phyloP scores from a whole-genome alignment of 2,888 invertebrate species.

The Ochropleura plecta region DNA sequence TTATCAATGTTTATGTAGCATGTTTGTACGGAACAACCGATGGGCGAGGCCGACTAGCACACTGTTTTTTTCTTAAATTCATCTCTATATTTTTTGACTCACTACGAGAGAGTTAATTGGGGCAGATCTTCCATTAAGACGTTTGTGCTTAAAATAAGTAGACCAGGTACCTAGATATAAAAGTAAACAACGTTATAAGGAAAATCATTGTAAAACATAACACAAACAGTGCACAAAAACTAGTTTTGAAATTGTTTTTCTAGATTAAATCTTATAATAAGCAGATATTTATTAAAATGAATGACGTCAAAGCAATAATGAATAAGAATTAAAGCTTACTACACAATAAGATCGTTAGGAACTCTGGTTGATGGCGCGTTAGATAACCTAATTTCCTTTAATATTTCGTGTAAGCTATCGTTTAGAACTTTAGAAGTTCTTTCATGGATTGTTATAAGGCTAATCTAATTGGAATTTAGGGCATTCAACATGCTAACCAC shows the following conservation, averaged over 20 bases:
- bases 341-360: constrained; percentile 14
- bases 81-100: not conserved
- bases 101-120: not conserved
- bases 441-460: constrained; percentile 25
- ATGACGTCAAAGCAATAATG: constrained; percentile 35
- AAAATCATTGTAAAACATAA: not conserved
- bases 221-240: constrained; percentile 22
- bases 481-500: constrained; percentile 31
- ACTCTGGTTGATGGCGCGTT: constrained; percentile 18
- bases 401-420: constrained; percentile 50
- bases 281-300: constrained; percentile 6
- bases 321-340: constrained; percentile 27
- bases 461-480: constrained; percentile 42
- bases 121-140: not conserved
- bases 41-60: too few relatives aligned
- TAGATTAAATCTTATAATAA: constrained; percentile 1
- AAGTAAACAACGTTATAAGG: not conserved
- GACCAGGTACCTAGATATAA: not conserved
- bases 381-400: constrained; percentile 46
- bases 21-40: too few relatives aligned
- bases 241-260: constrained; percentile 11
- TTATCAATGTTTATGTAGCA: too few relatives aligned
- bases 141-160: not conserved
- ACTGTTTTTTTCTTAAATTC: not conserved
- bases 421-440: constrained; percentile 23